phyloP scores from a whole-genome alignment of 2,888 invertebrate genomes.

The Epinotia demarniana region DNA sequence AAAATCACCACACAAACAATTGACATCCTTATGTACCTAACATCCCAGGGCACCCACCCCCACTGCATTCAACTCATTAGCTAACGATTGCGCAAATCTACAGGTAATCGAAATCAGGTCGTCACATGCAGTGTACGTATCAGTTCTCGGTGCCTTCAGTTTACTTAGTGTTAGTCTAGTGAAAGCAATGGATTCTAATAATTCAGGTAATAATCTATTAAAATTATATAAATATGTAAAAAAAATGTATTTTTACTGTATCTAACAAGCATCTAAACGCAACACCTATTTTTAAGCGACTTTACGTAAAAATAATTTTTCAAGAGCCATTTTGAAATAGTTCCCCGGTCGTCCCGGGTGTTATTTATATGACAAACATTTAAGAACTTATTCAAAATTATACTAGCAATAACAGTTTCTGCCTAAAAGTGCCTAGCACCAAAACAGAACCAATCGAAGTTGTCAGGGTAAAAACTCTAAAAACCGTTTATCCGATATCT shows the following conservation, averaged over 20 bases:
- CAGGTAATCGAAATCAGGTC: slow-evolving; percentile 9
- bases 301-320: not conserved
- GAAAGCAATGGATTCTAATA: not conserved
- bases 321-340: slow-evolving; percentile 11
- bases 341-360: not conserved
- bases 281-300: not conserved
- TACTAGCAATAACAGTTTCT: not conserved
- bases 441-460: not conserved
- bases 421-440: not conserved
- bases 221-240: not conserved
- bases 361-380: not conserved
- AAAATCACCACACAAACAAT: too few relatives aligned
- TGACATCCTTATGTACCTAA: slow-evolving; percentile 3
- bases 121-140: slow-evolving; percentile 8
- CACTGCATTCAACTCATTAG: slow-evolving; percentile 11
- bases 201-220: slow-evolving; percentile 7
- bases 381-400: slow-evolving; percentile 3
- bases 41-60: slow-evolving; percentile 6
- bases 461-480: slow-evolving; percentile 1
- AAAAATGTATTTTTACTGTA: slow-evolving; percentile 6
- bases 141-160: slow-evolving; percentile 12
- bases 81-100: not conserved
- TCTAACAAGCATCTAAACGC: not conserved
- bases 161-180: slow-evolving; percentile 2
- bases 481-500: too few relatives aligned